phyloP scores from a whole-genome alignment of 2,113 vertebrate genomes.

The Laticauda colubrina region DNA sequence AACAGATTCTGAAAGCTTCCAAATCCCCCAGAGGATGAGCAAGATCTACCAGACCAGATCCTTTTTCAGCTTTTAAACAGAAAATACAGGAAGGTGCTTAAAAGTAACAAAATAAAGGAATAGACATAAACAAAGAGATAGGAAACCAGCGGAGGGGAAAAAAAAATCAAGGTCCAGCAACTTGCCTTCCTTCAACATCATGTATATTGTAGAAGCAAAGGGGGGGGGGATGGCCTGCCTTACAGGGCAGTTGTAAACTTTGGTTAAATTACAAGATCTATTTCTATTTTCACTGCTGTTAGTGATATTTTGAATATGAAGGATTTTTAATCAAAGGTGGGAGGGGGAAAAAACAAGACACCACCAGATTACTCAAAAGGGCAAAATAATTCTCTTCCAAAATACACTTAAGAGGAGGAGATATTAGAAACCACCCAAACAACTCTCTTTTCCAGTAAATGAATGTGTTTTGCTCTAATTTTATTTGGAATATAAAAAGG shows the following conservation, averaged over 20 bases:
- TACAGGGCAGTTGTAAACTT: background rate
- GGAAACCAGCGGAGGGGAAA: background rate
- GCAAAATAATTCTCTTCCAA: background rate
- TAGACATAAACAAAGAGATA: background rate
- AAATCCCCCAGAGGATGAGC: conserved; percentile 27
- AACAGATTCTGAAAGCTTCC: conserved; percentile 56
- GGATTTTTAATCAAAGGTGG: conserved; percentile 37
- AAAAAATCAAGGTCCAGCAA: background rate
- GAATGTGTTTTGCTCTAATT: conserved; percentile 86
- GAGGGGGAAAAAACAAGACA: conserved; percentile 33
- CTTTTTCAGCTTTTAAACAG: conserved; percentile 26
- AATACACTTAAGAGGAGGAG: conserved; percentile 50
- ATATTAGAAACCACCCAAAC: conserved; percentile 39
- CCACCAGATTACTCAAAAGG: conserved; percentile 55
- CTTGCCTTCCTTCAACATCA: background rate
- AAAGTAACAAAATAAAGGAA: background rate
- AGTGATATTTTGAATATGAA: background rate
- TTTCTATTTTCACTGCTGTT: background rate
- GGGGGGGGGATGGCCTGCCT: background rate
- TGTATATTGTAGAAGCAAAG: background rate
- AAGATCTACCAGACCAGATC: conserved; percentile 2
- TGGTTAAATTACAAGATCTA: background rate
- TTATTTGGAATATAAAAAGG: conserved; percentile 96
- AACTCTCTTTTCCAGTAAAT: conserved; percentile 81
- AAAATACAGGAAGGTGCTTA: background rate